Percentiles rank a stretch among this genome's conserved stretches.
Evolutionary conservation across 2,113 vertebrate genomes (phyloP).

Genomic region (Callionymus lyra): DNA sequence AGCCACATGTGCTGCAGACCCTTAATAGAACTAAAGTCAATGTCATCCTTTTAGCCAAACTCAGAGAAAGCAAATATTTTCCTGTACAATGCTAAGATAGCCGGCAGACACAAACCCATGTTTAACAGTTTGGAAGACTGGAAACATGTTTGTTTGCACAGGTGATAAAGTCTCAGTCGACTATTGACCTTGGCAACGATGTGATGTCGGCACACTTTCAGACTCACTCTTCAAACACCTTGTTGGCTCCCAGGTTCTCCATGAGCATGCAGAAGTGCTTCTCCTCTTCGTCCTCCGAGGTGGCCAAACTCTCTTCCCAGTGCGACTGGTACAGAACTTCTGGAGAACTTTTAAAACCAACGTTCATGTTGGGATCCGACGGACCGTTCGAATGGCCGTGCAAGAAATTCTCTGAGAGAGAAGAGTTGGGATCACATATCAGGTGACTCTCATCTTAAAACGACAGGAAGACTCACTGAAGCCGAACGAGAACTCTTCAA

Average conservation of each 20-base stretch:
- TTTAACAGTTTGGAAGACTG: no score
- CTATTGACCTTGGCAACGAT: no score
- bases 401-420: conserved; percentile 74
- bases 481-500: conserved; percentile 81
- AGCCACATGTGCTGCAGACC: no score
- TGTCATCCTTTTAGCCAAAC: no score
- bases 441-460: background rate
- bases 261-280: conserved; percentile 78
- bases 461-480: conserved; percentile 73
- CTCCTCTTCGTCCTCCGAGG: conserved; percentile 68
- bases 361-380: conserved; percentile 13
- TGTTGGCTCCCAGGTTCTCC: conserved; percentile 78
- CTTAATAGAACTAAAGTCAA: no score
- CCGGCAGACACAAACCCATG: no score
- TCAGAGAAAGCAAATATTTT: no score
- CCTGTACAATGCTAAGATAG: no score
- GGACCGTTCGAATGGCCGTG: conserved; percentile 53
- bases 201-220: no score
- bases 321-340: conserved; percentile 62
- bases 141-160: no score
- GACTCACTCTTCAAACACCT: conserved; percentile 82
- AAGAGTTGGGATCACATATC: background rate
- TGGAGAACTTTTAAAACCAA: conserved; percentile 26
- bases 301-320: conserved; percentile 38
- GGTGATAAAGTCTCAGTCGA: no score